These are phyloP conservation scores for Elaphurus davidianus DNA, from an alignment of 2,113 vertebrate genomes.

Conservation along the genomic window DNA sequence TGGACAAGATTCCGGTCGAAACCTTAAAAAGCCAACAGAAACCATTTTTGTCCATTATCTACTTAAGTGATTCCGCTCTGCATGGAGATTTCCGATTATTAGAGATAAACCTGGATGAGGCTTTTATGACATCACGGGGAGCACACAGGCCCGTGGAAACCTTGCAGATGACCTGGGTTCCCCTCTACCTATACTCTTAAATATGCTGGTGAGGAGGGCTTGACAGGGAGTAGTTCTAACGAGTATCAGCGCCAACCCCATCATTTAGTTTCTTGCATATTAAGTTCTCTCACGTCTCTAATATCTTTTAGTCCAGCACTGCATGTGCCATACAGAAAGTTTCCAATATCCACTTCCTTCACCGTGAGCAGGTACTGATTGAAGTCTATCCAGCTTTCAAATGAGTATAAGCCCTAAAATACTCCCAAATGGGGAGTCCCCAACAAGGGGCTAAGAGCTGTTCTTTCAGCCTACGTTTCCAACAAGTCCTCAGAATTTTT, in stretches of 20 bases:
- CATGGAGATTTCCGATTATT: background rate
- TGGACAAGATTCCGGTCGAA: background rate
- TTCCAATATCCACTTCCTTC: background rate
- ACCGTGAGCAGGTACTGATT: background rate
- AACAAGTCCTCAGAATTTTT: background rate
- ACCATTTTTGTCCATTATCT: background rate
- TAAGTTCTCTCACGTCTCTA: background rate
- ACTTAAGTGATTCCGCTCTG: background rate
- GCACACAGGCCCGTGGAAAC: background rate
- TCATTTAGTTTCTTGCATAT: background rate
- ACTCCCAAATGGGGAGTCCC: background rate
- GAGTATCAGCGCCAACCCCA: background rate
- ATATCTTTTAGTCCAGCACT: background rate
- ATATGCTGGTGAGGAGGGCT: background rate
- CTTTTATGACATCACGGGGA: background rate
- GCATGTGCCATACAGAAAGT: background rate
- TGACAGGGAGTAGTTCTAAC: background rate
- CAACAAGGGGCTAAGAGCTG: accelerated
- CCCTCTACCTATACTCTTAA: background rate
- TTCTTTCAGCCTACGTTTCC: background rate
- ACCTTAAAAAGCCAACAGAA: constrained; percentile 30
- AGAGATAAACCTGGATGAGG: background rate
- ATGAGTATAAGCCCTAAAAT: background rate
- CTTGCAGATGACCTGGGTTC: background rate
- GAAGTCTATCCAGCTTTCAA: background rate